Percentiles rank a stretch among this genome's conserved stretches.
Conservation (phyloP, 2,888 invertebrate genomes). For the Amblyjoppa fuscipennis region DNA sequence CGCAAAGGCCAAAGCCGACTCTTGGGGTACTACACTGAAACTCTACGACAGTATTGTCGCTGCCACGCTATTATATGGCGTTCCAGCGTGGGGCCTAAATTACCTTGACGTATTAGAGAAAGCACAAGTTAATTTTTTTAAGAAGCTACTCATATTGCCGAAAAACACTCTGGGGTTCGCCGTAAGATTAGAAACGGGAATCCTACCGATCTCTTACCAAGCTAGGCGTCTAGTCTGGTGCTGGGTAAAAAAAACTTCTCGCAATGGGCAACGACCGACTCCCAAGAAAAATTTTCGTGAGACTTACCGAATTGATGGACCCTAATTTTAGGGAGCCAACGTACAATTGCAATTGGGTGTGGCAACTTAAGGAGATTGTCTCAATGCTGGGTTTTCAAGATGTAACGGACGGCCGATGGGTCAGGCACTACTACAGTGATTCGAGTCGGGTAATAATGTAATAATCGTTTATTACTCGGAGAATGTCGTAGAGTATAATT, state of each 20-base stretch:
- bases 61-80: neutral
- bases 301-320: neutral
- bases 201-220: neutral
- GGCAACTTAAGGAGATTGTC: neutral
- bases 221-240: neutral
- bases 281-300: neutral
- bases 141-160: neutral
- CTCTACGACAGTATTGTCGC: neutral
- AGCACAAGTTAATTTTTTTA: neutral
- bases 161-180: neutral
- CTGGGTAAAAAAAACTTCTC: neutral
- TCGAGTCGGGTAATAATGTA: too few relatives aligned
- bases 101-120: neutral
- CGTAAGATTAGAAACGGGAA: neutral
- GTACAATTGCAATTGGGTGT: slow-evolving; percentile 6
- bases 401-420: too few relatives aligned
- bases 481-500: too few relatives aligned
- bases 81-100: neutral
- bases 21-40: neutral
- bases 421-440: too few relatives aligned
- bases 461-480: too few relatives aligned
- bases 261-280: neutral
- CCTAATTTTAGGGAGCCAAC: neutral
- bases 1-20: neutral
- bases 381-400: neutral